A percentile compares a stretch with the other conserved stretches of the same genome.
Conservation (phyloP, 1,140 invertebrate genomes). For the Lasioglossum albipes region DNA sequence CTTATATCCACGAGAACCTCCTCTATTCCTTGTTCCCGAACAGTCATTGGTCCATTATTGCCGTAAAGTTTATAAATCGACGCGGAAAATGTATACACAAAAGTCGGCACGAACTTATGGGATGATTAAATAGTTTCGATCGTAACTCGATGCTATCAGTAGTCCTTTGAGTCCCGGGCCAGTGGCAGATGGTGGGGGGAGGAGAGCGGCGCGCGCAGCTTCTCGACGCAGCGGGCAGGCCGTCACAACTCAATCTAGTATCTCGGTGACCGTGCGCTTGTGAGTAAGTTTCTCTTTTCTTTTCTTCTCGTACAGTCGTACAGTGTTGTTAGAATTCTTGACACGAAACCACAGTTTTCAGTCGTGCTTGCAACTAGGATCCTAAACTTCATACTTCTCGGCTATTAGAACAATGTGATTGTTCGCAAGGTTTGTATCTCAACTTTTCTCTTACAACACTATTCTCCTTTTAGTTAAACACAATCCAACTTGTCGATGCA, state of each 20-base stretch:
- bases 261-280: conserved; percentile 68
- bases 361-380: conserved; percentile 1
- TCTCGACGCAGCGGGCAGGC: conserved; percentile 56
- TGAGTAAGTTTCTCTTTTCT: background rate
- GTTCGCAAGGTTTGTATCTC: conserved; percentile 28
- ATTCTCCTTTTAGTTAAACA: background rate
- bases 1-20: too few relatives aligned
- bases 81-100: too few relatives aligned
- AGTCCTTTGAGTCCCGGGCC: conserved; percentile 30
- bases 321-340: conserved; percentile 30
- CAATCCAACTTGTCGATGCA: background rate
- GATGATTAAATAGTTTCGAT: background rate
- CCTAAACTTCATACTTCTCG: conserved; percentile 14
- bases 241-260: conserved; percentile 80
- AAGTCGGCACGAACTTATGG: too few relatives aligned
- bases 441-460: background rate
- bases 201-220: conserved; percentile 69
- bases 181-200: conserved; percentile 37
- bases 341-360: conserved; percentile 26
- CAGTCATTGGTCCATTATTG: too few relatives aligned
- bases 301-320: background rate
- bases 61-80: too few relatives aligned
- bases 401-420: conserved; percentile 44
- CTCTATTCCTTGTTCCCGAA: too few relatives aligned
- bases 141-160: conserved; percentile 8